Evolutionary conservation across 2,113 vertebrate genomes (phyloP).

Genomic region (Mirounga angustirostris): DNA sequence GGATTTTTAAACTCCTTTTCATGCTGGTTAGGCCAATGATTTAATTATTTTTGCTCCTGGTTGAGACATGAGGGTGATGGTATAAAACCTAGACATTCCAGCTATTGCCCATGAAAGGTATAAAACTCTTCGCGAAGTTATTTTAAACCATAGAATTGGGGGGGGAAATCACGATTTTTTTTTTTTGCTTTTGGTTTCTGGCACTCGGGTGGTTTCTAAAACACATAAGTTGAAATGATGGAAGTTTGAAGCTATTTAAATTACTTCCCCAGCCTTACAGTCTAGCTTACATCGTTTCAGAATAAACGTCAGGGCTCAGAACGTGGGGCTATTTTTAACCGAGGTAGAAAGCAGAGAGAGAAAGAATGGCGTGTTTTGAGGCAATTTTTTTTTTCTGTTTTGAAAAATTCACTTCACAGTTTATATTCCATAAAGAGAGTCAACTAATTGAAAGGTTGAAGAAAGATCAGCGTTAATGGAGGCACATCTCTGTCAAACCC

Average conservation of each 20-base stretch:
- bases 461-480: neutral
- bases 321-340: constrained; percentile 74
- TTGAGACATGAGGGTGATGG: neutral
- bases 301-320: constrained; percentile 63
- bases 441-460: constrained; percentile 40
- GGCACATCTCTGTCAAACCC: neutral
- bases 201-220: constrained; percentile 60
- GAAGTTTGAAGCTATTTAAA: constrained; percentile 67
- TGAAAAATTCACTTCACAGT: constrained; percentile 67
- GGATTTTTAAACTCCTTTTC: constrained; percentile 50
- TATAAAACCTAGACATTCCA: neutral
- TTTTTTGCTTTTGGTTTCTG: constrained; percentile 55
- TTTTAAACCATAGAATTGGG: constrained; percentile 57
- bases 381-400: constrained; percentile 27
- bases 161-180: neutral
- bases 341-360: constrained; percentile 19
- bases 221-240: constrained; percentile 61
- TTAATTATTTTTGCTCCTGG: constrained; percentile 63
- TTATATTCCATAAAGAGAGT: constrained; percentile 60
- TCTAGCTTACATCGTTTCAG: constrained; percentile 63
- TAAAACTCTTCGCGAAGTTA: constrained; percentile 43
- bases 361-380: constrained; percentile 68
- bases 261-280: constrained; percentile 3
- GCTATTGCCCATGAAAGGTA: constrained; percentile 35
- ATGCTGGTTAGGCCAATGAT: neutral